Conservation (phyloP, 2,797 vertebrate species). For the Amphiprion clarkii region DNA sequence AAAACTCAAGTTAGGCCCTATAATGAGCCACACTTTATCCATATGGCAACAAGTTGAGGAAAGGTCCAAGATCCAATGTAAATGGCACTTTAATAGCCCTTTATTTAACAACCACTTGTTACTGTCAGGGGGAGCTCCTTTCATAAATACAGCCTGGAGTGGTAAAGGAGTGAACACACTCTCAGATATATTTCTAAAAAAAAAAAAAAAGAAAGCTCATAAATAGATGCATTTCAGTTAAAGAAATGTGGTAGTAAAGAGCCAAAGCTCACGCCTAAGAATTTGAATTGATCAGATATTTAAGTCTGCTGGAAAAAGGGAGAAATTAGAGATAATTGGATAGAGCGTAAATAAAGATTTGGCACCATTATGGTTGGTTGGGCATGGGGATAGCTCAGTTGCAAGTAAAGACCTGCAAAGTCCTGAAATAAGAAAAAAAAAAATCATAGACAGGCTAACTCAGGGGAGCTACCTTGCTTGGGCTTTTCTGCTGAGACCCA, state of each 20-base stretch:
- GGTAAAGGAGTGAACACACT: too few species aligned
- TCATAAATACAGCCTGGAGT: too few species aligned
- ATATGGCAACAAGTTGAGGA: too few species aligned
- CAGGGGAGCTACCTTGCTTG: constrained; percentile 22
- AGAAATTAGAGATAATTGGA: constrained; percentile 9
- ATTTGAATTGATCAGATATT: constrained; percentile 3
- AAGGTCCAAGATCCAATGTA: too few species aligned
- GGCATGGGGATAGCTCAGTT: constrained; percentile 20
- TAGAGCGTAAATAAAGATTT: constrained; percentile 15
- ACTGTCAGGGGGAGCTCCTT: too few species aligned
- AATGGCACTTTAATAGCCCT: too few species aligned
- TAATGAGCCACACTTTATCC: too few species aligned
- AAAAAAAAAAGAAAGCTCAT: not conserved
- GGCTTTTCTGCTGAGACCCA: constrained; percentile 47
- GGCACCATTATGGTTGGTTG: constrained; percentile 10
- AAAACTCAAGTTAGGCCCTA: too few species aligned
- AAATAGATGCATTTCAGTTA: not conserved
- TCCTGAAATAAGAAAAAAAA: constrained; percentile 19
- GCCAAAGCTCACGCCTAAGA: not conserved
- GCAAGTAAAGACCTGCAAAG: not conserved
- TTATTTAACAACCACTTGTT: too few species aligned
- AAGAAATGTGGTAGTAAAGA: not conserved
- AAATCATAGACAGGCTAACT: constrained; percentile 11
- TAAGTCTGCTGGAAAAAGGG: not conserved
- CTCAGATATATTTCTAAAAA: too few species aligned